Conservation (phyloP, 2,888 invertebrate species). For the Hydriomena furcata region DNA sequence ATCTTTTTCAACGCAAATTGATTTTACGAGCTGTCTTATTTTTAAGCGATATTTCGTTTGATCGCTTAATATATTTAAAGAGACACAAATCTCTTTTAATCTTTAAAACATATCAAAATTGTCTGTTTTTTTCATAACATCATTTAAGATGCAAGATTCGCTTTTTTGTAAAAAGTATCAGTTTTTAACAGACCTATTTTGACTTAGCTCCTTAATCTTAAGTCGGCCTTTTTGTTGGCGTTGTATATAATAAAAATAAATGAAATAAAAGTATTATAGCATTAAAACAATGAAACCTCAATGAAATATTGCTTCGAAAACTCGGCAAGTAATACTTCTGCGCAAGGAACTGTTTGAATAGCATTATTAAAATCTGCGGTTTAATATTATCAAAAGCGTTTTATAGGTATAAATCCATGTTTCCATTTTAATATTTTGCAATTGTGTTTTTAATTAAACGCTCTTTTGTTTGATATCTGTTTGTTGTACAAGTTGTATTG, state of each 20-base stretch:
- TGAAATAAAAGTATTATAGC: not conserved
- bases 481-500: not conserved
- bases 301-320: not conserved
- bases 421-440: not conserved
- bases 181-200: not conserved
- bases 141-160: no score
- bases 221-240: not conserved
- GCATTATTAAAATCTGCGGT: conserved; percentile 2
- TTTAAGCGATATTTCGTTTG: no score
- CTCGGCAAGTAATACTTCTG: not conserved
- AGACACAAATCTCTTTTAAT: no score
- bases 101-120: no score
- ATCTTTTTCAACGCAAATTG: no score
- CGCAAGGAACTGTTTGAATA: not conserved
- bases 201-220: not conserved
- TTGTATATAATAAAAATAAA: conserved; percentile 1
- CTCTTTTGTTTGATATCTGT: not conserved
- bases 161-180: no score
- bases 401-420: not conserved
- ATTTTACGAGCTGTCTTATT: no score
- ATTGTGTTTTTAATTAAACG: not conserved
- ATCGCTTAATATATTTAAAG: no score
- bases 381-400: not conserved
- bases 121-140: no score
- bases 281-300: not conserved